Evolutionary conservation across 2,888 invertebrate species (phyloP).

Genomic region (Acronicta psi): DNA sequence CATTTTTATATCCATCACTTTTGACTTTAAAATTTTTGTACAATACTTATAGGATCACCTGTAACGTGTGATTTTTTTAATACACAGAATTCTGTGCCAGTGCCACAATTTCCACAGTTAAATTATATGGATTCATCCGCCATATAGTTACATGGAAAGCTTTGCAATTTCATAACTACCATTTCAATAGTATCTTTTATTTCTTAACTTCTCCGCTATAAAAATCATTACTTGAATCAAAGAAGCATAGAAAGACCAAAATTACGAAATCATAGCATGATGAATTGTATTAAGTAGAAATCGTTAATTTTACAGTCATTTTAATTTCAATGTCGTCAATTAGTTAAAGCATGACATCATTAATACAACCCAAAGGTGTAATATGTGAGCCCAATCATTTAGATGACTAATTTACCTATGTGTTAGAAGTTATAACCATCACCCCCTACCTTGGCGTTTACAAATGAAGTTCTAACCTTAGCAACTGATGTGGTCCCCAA

Average conservation of each 20-base stretch:
- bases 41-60: conserved; percentile 11
- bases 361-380: conserved; percentile 86
- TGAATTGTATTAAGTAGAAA: conserved; percentile 29
- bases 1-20: background rate
- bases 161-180: conserved; percentile 36
- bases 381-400: conserved; percentile 61
- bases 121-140: conserved; percentile 53
- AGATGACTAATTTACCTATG: conserved; percentile 71
- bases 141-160: conserved; percentile 57
- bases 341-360: conserved; percentile 69
- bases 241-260: conserved; percentile 11
- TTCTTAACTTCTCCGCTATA: conserved; percentile 1
- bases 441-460: conserved; percentile 88
- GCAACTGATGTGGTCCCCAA: conserved; percentile 44
- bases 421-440: conserved; percentile 70
- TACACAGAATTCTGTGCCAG: conserved; percentile 2
- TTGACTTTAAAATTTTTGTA: background rate
- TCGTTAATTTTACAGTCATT: conserved; percentile 36
- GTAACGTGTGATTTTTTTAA: conserved; percentile 18
- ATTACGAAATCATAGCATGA: conserved; percentile 35
- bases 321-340: conserved; percentile 65
- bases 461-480: conserved; percentile 68
- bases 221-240: background rate
- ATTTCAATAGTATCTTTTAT: background rate
- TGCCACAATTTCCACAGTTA: conserved; percentile 8